Conservation (phyloP, 2,113 vertebrate species). For the Anser cygnoides region DNA sequence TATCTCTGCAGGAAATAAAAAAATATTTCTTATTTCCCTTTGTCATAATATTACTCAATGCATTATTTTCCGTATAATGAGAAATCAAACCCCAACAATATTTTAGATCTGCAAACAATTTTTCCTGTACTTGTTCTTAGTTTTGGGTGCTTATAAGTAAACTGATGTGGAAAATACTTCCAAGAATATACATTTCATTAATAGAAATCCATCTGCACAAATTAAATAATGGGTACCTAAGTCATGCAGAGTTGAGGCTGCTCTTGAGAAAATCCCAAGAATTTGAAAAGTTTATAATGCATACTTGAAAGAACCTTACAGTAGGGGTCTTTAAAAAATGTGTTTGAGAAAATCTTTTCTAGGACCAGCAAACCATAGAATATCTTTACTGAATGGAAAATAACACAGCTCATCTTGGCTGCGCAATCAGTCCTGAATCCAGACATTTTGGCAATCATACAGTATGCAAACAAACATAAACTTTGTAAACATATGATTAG, state of each 20-base stretch:
- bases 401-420: background rate
- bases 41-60: background rate
- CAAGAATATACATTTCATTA: background rate
- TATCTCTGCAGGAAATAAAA: background rate
- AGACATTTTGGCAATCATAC: slow-evolving; percentile 46
- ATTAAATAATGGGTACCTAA: background rate
- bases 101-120: background rate
- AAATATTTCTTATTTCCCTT: background rate
- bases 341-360: background rate
- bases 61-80: background rate
- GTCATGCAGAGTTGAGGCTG: background rate
- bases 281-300: background rate
- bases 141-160: background rate
- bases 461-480: slow-evolving; percentile 57
- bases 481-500: slow-evolving; percentile 63
- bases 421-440: background rate
- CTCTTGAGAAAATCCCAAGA: background rate
- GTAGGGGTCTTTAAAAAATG: background rate
- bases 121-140: background rate
- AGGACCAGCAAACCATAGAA: background rate
- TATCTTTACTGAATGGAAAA: background rate
- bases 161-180: background rate
- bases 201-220: background rate
- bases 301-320: background rate
- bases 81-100: background rate